Conservation (phyloP, 2,113 vertebrate species). For the Budorcas taxicolor region DNA sequence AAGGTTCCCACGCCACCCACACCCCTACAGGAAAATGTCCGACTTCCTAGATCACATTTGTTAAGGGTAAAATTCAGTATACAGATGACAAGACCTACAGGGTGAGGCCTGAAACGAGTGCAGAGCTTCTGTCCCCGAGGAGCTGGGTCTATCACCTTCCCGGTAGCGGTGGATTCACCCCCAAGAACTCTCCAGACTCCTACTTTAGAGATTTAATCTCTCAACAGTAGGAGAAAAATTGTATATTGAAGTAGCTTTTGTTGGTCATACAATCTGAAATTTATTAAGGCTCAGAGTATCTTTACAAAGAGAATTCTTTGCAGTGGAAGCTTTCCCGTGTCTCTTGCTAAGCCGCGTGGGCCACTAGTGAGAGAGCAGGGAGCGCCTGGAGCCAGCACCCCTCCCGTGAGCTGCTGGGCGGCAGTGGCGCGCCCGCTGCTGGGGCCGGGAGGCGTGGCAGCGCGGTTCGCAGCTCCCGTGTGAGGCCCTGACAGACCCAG, state of each 20-base stretch:
- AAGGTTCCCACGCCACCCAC: not conserved
- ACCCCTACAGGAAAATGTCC: not conserved
- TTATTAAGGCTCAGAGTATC: not conserved
- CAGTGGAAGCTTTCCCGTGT: not conserved
- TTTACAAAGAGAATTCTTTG: not conserved
- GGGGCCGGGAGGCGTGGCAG: rapidly evolving
- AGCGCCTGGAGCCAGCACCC: rapidly evolving
- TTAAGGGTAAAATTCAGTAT: too few species aligned
- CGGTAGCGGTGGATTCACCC: not conserved
- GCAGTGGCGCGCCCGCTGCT: rapidly evolving
- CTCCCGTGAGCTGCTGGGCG: rapidly evolving
- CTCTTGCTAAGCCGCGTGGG: not conserved
- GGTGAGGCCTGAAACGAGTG: not conserved
- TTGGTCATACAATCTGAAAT: not conserved
- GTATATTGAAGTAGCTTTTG: not conserved
- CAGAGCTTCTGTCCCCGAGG: not conserved
- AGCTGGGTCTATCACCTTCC: not conserved
- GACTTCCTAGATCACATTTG: not conserved
- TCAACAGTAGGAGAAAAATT: not conserved
- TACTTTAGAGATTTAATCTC: not conserved
- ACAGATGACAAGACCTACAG: not conserved
- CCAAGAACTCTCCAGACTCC: not conserved
- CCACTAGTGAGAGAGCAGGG: not conserved
- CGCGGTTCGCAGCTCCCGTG: rapidly evolving
- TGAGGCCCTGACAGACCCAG: not conserved